A percentile compares a stretch with the other conserved stretches of the same genome.
These are phyloP conservation scores for Ciconia maguari DNA, from an alignment of 2,113 vertebrate genomes.

Conservation along the genomic window DNA sequence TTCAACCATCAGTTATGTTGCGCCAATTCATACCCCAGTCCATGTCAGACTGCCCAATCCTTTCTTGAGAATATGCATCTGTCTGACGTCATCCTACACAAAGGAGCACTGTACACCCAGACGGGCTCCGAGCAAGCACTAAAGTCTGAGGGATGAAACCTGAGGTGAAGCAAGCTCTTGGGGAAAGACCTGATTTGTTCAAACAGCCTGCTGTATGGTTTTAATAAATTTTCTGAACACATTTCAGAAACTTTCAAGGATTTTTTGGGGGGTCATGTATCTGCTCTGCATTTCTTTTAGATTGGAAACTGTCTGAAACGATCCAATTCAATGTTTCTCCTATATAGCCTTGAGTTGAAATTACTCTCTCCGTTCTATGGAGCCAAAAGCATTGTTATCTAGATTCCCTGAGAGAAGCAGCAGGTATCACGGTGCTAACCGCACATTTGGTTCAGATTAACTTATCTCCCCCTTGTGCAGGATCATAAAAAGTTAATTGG, in stretches of 20 bases:
- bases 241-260: slow-evolving; percentile 22
- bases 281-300: slow-evolving; percentile 11
- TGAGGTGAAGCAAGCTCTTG: background rate
- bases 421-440: background rate
- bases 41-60: background rate
- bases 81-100: background rate
- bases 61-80: background rate
- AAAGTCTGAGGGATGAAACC: background rate
- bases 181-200: slow-evolving; percentile 13
- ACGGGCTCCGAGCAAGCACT: background rate
- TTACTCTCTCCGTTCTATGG: background rate
- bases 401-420: background rate
- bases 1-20: background rate
- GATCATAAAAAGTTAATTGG: slow-evolving; percentile 58
- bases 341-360: background rate
- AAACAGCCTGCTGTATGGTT: slow-evolving; percentile 15
- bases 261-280: background rate
- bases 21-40: background rate
- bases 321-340: background rate
- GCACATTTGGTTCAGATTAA: slow-evolving; percentile 53
- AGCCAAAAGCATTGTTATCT: slow-evolving; percentile 1
- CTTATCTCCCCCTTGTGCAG: background rate
- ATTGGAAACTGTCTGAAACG: background rate
- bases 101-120: background rate
- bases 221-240: slow-evolving; percentile 39